Conservation (phyloP, 2,888 invertebrate genomes). For the Acanthoscelides obtectus region DNA sequence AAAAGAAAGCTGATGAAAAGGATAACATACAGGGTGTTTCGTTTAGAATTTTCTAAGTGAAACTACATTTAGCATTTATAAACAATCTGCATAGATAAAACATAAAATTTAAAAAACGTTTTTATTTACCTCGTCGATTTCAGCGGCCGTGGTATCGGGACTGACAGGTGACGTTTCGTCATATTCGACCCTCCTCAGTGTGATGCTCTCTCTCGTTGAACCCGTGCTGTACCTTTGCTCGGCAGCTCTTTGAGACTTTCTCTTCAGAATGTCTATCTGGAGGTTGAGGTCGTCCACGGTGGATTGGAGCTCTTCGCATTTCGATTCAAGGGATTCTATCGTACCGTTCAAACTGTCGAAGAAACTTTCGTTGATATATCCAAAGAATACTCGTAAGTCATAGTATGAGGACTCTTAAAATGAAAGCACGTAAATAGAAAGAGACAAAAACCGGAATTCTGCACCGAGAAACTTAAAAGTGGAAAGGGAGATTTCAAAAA, state of each 20-base stretch:
- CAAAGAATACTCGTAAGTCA: too few species aligned
- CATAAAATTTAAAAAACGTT: neutral
- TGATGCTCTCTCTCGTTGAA: conserved; percentile 17
- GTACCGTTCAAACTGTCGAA: conserved; percentile 60
- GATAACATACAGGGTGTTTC: too few species aligned
- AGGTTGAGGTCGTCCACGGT: conserved; percentile 70
- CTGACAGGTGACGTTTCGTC: conserved; percentile 22
- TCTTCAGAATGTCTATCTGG: conserved; percentile 55
- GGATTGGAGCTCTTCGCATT: conserved; percentile 78
- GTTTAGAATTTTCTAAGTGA: too few species aligned
- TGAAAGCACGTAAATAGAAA: too few species aligned
- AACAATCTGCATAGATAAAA: too few species aligned
- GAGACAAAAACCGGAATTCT: too few species aligned
- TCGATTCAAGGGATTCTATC: conserved; percentile 74
- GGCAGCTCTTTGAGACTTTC: conserved; percentile 32
- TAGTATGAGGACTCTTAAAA: too few species aligned
- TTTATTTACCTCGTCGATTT: conserved; percentile 26
- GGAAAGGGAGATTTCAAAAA: too few species aligned
- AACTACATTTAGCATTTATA: too few species aligned
- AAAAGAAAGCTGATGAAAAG: too few species aligned
- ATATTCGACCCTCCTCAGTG: conserved; percentile 21
- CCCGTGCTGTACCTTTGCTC: conserved; percentile 18
- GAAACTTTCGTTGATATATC: too few species aligned
- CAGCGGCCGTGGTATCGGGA: conserved; percentile 28
- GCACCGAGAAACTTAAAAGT: too few species aligned